Base-by-base conservation (phyloP, 2,888 invertebrate species). In the Gryllus longicercus region DNA sequence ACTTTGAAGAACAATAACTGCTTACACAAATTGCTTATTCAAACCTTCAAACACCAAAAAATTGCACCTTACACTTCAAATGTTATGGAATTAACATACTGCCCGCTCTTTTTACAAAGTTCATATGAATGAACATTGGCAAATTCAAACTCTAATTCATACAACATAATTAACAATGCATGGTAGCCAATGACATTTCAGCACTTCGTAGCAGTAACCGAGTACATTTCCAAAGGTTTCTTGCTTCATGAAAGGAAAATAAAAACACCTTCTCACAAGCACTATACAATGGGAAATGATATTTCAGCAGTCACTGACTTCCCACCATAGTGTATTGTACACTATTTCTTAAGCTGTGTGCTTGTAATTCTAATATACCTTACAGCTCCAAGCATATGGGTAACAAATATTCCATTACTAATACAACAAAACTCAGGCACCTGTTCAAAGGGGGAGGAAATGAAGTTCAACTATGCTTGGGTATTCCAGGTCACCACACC, bases 361-460 rank as follows among this genome's bases (percentile, higher is more conserved):
- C 63, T 63, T 63, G 63, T 18, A 63, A 63, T 63, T 63, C 63
- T 63, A 63, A 14, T 18, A 63, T 63, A 63, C 63, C 63, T 14
- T 63, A 63, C 63, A 63, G 63, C 63, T 63, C 63, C 16, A 63
- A 63, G 63, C 63, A 63, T 18, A 63, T 63, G 14, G 63, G 63
- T 63, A 63, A 63, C 63, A 63, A 63, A 63, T 63, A n/a, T 63
- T 16, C 38, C n/a, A 63, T 63, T 63, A 63, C 63, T 63, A n/a
- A 63, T 63, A 38, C 38, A 63, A 63, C n/a, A 63, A 63, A 63
- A 63, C 63, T 14, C 63, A 63, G 63, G 63, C 63, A 63, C 63
- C 63, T 63, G 63, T 63, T 63, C 63, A 63, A 63, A 63, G 63
- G 63, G n/a, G 63, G n/a, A 63, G 63, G 63, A 63, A 63, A 63